Base-by-base conservation (phyloP, 2,888 invertebrate species). In the Lycaena phlaeas region DNA sequence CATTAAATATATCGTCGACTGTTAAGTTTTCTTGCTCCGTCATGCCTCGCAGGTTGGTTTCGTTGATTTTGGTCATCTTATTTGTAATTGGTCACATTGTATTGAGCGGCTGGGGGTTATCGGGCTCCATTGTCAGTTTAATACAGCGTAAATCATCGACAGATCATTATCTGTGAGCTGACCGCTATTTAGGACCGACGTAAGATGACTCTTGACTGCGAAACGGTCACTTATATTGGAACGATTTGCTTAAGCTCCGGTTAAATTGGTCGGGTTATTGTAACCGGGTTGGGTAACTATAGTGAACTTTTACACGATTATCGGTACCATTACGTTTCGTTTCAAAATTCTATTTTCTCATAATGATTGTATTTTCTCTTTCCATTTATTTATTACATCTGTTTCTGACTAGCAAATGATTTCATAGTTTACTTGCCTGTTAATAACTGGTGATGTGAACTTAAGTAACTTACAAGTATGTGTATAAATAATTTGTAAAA, bases 281-380 rank as follows among this genome's bases (percentile, higher is more conserved):
- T 77, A 75, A 70, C 68, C 61, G 65, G 55, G 68, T 78, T 77
- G 68, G 68, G 73, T 64, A 79, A 76, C 67, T 71, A 82, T 81
- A 74, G 73, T 81, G 79, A 81, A 84, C 81, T 77, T 77, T 76
- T 81, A 82, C 78, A 81, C 75, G 76, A 82, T 77, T 77, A 78
- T 75, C 73, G 46, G 73, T 74, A 65, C 73, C 67, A 81, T 81
- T 78, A 79, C 70, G 59, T 66, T 77, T 73, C 69, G 75, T 82
- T 81, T 79, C 79, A 81, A 81, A 82, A 82, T 71, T 81, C 77
- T 81, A 82, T 81, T 81, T 78, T 78, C 75, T 77, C 65, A 69
- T 61, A 66, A 65, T 68, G 62, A 69, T 72, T 68, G 30, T 57
- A 58, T 47, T 43, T 49, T 65, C 58, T 18, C 53, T 31, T 73